Evolutionary conservation across 2,797 vertebrate genomes (phyloP).

Genomic region (Chiloscyllium punctatum): DNA sequence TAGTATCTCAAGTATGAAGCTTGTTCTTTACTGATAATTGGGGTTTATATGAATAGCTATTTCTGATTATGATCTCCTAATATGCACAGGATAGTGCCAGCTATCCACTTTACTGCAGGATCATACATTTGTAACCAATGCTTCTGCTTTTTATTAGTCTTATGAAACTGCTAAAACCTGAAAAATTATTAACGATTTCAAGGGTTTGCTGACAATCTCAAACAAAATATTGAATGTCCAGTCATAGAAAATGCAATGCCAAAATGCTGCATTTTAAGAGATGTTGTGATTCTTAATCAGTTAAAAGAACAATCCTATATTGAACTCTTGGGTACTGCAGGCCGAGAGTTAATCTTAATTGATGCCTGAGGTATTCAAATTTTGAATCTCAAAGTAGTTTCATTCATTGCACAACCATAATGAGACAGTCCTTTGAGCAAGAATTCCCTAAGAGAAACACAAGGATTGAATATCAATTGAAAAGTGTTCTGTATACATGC

Average conservation of each 20-base stretch:
- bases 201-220: not conserved
- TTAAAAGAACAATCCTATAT: not conserved
- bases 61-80: not conserved
- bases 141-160: not conserved
- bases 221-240: not conserved
- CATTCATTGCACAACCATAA: not conserved
- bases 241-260: not conserved
- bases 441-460: not conserved
- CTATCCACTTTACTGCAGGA: not conserved
- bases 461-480: conserved; percentile 12
- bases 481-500: not conserved
- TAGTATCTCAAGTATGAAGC: not conserved
- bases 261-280: not conserved
- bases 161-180: not conserved
- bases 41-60: not conserved
- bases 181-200: not conserved
- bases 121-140: not conserved
- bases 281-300: not conserved
- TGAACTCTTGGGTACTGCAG: not conserved
- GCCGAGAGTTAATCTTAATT: not conserved
- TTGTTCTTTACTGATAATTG: not conserved
- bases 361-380: not conserved
- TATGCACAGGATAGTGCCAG: not conserved
- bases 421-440: not conserved
- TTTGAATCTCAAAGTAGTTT: not conserved